Conservation (phyloP, 23 tunicate species). For the Pegea sp. region DNA sequence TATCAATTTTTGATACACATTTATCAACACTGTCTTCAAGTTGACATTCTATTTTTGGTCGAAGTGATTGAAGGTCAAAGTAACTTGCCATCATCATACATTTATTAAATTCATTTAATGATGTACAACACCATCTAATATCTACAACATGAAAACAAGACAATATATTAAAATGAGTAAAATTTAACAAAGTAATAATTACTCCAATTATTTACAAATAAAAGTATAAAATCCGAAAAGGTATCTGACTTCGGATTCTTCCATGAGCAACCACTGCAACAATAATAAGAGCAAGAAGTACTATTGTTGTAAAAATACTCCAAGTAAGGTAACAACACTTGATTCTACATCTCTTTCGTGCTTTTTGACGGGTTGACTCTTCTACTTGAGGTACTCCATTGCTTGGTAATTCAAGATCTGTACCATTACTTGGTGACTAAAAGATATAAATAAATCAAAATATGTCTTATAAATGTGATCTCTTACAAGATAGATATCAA, state of each 20-base stretch:
- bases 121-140: slow-evolving; percentile 28
- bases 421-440: no score
- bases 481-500: no score
- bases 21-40: slow-evolving; percentile 2
- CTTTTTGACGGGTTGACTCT: no score
- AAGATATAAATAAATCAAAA: no score
- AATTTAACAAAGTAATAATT: background rate
- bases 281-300: slow-evolving; percentile 4
- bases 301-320: slow-evolving; percentile 17
- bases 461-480: no score
- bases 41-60: slow-evolving; percentile 17
- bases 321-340: slow-evolving; percentile 11
- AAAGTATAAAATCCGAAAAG: background rate
- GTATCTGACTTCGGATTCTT: slow-evolving; percentile 13
- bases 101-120: slow-evolving; percentile 9
- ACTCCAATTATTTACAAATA: background rate
- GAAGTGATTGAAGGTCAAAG: slow-evolving; percentile 8
- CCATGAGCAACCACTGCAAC: slow-evolving; percentile 16
- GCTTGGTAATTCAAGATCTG: no score
- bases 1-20: slow-evolving; percentile 17
- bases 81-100: slow-evolving; percentile 15
- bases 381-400: no score
- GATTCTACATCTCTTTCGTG: no score
- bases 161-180: background rate
- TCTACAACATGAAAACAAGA: slow-evolving; percentile 4